Evolutionary conservation across 2,888 invertebrate genomes (phyloP).

Genomic region (Protophormia terraenovae): DNA sequence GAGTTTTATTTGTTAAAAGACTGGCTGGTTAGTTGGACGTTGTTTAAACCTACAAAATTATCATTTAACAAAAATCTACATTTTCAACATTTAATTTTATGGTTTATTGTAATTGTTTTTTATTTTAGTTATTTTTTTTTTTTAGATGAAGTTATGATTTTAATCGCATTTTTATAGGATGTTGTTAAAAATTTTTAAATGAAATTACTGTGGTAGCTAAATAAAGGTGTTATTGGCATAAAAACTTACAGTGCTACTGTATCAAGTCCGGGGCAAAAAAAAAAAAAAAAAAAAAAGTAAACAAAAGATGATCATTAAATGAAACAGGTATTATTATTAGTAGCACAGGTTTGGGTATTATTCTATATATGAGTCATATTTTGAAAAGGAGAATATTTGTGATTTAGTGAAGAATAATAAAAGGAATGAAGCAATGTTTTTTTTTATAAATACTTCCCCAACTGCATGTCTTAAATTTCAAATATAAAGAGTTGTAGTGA

Average conservation of each 20-base stretch:
- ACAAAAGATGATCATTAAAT: neutral
- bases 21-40: neutral
- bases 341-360: neutral
- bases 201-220: conserved; percentile 40
- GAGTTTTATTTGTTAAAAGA: neutral
- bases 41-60: conserved; percentile 59
- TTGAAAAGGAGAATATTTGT: neutral
- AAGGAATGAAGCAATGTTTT: too few relatives aligned
- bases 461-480: too few relatives aligned
- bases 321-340: conserved; percentile 7
- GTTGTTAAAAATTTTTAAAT: conserved; percentile 16
- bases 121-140: neutral
- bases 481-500: too few relatives aligned
- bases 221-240: conserved; percentile 28
- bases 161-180: conserved; percentile 50
- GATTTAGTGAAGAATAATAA: too few relatives aligned
- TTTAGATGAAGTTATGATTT: conserved; percentile 59
- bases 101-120: conserved; percentile 57
- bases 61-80: conserved; percentile 52
- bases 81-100: conserved; percentile 61
- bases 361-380: neutral
- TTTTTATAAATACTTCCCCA: too few relatives aligned
- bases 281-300: conserved; percentile 1
- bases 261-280: too few relatives aligned
- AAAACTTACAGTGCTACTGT: conserved; percentile 40